A percentile compares a stretch with the other conserved stretches of the same genome.
Conservation (phyloP, 2,797 vertebrate genomes). For the Serranus cabrilla region DNA sequence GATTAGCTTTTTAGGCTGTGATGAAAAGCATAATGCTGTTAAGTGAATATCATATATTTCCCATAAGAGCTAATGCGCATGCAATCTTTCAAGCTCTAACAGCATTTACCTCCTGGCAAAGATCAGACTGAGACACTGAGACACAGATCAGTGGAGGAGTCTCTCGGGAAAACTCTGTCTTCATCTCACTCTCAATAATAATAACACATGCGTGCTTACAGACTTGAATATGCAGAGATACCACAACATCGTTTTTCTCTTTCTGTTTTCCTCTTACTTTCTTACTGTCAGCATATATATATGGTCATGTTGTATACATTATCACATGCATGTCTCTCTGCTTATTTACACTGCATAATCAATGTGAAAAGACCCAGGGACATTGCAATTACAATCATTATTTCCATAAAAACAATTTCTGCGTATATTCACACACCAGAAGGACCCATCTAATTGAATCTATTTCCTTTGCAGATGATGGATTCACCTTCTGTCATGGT, state of each 20-base stretch:
- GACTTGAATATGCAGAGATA: conserved; percentile 26
- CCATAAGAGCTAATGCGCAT: conserved; percentile 61
- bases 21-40: conserved; percentile 51
- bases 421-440: conserved; percentile 67
- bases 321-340: conserved; percentile 22
- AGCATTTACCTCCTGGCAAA: conserved; percentile 70
- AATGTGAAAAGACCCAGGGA: conserved; percentile 60
- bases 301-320: conserved; percentile 1
- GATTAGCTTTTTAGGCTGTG: conserved; percentile 39
- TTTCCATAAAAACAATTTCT: conserved; percentile 82
- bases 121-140: conserved; percentile 68
- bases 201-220: conserved; percentile 55
- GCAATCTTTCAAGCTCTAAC: conserved; percentile 59
- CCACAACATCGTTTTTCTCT: background rate
- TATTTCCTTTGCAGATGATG: conserved; percentile 81
- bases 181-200: conserved; percentile 64
- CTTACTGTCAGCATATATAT: background rate
- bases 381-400: conserved; percentile 69
- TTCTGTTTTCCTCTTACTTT: background rate
- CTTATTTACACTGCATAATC: conserved; percentile 73
- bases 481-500: conserved; percentile 82
- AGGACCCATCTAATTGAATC: conserved; percentile 82
- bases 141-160: conserved; percentile 69
- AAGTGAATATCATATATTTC: conserved; percentile 62
- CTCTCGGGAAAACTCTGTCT: conserved; percentile 66